Percentiles rank a stretch among this genome's conserved stretches.
Conservation (phyloP, 2,113 vertebrate genomes). For the Catharus fuscescens region DNA sequence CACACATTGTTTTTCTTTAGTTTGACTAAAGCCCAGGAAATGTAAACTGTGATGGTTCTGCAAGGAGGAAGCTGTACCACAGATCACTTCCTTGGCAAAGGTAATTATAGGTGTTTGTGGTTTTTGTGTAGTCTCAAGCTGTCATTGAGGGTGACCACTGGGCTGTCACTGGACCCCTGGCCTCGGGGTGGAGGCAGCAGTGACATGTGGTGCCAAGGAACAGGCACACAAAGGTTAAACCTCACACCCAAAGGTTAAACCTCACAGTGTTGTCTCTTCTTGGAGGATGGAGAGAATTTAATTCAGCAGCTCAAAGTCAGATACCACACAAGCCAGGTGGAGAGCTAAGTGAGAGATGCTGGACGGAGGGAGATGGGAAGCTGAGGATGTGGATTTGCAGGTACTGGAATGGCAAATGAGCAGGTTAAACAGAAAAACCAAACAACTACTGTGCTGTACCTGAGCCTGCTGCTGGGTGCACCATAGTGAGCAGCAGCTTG, state of each 20-base stretch:
- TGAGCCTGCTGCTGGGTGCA: neutral
- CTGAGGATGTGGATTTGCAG: neutral
- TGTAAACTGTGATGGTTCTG: neutral
- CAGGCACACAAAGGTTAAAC: neutral
- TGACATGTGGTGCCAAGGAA: rapidly evolving
- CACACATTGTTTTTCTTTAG: neutral
- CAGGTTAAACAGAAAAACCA: neutral
- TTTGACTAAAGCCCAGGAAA: neutral
- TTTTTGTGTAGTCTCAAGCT: neutral
- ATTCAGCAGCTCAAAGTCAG: neutral
- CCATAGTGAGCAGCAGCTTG: neutral
- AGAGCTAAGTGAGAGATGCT: rapidly evolving
- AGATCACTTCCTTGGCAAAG: neutral
- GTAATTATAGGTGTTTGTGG: neutral
- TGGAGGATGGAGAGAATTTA: neutral
- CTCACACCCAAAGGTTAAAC: neutral
- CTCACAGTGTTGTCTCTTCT: neutral
- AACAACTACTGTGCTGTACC: neutral
- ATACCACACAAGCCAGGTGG: rapidly evolving
- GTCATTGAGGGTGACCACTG: neutral
- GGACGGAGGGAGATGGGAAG: neutral
- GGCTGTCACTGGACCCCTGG: neutral
- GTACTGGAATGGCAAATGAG: neutral
- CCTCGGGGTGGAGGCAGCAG: rapidly evolving
- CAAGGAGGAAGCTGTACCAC: neutral